Conservation (phyloP, 2,113 vertebrate genomes). For the Cervus canadensis region DNA sequence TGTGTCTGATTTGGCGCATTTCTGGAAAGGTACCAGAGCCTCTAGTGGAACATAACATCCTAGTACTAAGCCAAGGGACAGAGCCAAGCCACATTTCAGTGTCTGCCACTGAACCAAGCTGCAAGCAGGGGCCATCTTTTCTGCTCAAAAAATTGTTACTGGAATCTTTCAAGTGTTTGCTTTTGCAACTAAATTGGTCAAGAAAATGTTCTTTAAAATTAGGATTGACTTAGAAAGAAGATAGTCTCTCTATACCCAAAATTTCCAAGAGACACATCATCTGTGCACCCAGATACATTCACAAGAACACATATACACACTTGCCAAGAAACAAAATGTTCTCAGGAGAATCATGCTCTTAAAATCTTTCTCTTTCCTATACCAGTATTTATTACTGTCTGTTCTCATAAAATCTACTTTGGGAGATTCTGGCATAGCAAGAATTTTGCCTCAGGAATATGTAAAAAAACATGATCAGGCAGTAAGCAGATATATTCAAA, state of each 20-base stretch:
- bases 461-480: neutral
- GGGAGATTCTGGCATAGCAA: neutral
- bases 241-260: neutral
- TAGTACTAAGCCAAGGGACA: neutral
- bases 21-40: conserved; percentile 77
- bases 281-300: neutral
- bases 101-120: neutral
- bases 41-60: conserved; percentile 64
- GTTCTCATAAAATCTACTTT: neutral
- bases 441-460: neutral
- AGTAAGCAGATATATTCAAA: neutral
- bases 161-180: neutral
- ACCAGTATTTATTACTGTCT: neutral
- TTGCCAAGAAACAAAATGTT: neutral
- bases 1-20: conserved; percentile 65
- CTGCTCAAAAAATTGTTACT: neutral
- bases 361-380: neutral
- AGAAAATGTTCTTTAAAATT: neutral
- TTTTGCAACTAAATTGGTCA: neutral
- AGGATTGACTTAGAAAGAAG: neutral
- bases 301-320: neutral
- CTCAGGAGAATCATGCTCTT: neutral
- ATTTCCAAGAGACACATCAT: neutral
- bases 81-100: conserved; percentile 19
- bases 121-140: neutral